phyloP scores from a whole-genome alignment of 1,140 invertebrate species.

The Acromyrmex echinatior region DNA sequence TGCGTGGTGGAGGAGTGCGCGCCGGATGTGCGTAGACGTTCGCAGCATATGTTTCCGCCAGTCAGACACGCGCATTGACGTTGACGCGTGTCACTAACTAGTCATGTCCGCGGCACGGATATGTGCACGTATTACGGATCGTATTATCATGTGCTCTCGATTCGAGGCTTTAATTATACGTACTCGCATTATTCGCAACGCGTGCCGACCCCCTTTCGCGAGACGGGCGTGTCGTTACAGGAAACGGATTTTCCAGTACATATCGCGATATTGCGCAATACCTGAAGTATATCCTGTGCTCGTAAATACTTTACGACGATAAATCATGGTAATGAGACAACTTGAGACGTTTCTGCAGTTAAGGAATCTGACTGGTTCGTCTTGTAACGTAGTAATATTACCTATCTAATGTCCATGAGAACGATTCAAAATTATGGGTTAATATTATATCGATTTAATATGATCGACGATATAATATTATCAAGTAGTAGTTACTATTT shows the following conservation, averaged over 20 bases:
- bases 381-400: background rate
- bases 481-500: background rate
- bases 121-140: background rate
- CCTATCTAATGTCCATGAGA: background rate
- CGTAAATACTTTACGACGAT: background rate
- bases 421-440: background rate
- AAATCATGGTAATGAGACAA: background rate
- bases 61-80: constrained; percentile 42
- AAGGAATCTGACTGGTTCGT: background rate
- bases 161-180: constrained; percentile 12
- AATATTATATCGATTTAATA: too few relatives aligned
- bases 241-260: constrained; percentile 17
- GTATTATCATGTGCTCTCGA: constrained; percentile 23
- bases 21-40: constrained; percentile 49
- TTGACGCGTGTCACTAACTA: constrained; percentile 27
- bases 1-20: constrained; percentile 8
- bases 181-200: background rate
- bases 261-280: constrained; percentile 27
- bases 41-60: constrained; percentile 46
- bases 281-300: background rate
- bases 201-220: constrained; percentile 14
- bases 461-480: background rate
- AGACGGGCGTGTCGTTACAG: background rate
- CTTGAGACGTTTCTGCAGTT: background rate
- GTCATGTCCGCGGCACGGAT: background rate